Evolutionary conservation across 2,797 vertebrate species (phyloP), one percentile per base, ranked within the genome.

Genomic region (Eurystomus glaucurus): DNA sequence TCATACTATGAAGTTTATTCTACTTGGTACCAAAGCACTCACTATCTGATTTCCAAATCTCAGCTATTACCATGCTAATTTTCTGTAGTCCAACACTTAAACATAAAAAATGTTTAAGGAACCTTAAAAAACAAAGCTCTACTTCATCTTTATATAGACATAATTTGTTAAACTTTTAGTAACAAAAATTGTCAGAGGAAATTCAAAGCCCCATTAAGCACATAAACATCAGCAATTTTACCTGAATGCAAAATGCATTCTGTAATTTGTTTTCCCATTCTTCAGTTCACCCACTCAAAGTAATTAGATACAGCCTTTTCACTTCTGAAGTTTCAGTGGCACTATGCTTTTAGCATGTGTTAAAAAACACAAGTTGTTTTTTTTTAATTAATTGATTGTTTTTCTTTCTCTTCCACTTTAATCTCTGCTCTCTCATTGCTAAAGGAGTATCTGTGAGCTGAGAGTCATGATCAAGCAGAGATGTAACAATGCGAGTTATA

Each of bases 151-250:
- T 62, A 31, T 37, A 61, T 16, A 90, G 52, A 35, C 6, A 54
- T 4, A 91, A 71, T n/a, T 84, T 57, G 70, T 92, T 94, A 85
- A 79, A 26, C 17, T 91, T 96, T 60, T 54, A 82, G 25, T 26
- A 85, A 71, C 14, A 91, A 65, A 92, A 97, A 79, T 29, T 84
- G 69, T 54, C 45, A 87, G 54, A 69, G 51, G 22, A 94, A 94
- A 82, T 89, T 84, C 51, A 64, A 87, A 89, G 68, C 17, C 18
- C 39, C 45, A 41, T 90, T 85, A 85, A 82, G 11, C 31, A 85
- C 29, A 68, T 61, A 94, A 97, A 74, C 60, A 85, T 90, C 60
- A 92, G 37, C 37, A 37, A 77, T 87, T 95, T 92, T 92, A 58
- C 70, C 50, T 77, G 66, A 81, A 92, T 79, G 25, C 12, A 84